Conservation (phyloP, 1,140 invertebrate species). For the Ceratina australensis region DNA sequence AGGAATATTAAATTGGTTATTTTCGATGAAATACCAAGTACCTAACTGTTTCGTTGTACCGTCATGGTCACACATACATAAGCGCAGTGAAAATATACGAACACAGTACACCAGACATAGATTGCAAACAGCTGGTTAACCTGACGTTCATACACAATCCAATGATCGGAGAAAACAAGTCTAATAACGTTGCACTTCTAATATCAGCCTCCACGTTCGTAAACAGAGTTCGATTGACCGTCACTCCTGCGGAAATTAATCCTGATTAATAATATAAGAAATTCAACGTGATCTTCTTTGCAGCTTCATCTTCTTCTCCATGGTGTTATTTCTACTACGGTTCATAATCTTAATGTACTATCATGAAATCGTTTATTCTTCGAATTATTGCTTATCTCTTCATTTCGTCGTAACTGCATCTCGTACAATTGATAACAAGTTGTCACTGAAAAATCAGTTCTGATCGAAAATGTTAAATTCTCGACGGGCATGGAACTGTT, state of each 20-base stretch:
- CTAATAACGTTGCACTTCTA: constrained; percentile 6
- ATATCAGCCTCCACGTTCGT: constrained; percentile 8
- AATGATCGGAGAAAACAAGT: not conserved
- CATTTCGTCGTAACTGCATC: too few species aligned
- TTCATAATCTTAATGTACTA: too few species aligned
- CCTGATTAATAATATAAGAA: too few species aligned
- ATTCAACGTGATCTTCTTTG: too few species aligned
- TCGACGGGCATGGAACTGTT: too few species aligned
- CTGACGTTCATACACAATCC: not conserved
- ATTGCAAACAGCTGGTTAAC: not conserved
- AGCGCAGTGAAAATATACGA: constrained; percentile 15
- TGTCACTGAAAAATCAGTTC: too few species aligned
- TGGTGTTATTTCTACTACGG: too few species aligned
- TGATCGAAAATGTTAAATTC: too few species aligned
- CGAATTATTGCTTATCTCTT: too few species aligned
- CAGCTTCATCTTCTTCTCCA: too few species aligned
- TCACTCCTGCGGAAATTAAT: not conserved
- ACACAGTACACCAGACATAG: not conserved
- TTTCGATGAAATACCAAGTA: constrained; percentile 26
- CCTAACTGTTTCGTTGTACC: constrained; percentile 19
- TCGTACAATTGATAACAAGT: too few species aligned
- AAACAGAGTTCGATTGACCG: not conserved
- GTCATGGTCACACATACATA: constrained; percentile 9
- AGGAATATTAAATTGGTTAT: constrained; percentile 10
- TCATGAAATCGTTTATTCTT: too few species aligned